phyloP scores from a whole-genome alignment of 2,113 vertebrate species.

The sheep (Ovis aries) region DNA sequence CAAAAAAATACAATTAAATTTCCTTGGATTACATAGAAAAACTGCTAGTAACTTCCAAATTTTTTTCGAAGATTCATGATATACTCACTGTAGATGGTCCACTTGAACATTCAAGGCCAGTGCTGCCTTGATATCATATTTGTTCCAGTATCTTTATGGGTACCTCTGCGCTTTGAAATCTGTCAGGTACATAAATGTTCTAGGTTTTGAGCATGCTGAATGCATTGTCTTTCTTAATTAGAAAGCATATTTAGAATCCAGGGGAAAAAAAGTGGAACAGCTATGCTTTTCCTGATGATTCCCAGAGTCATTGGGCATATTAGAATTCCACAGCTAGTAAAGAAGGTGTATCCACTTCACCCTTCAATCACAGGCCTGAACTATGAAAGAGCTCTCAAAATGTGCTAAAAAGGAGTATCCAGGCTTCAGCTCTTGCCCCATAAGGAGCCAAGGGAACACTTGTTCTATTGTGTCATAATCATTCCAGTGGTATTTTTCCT shows the following conservation, averaged over 20 bases:
- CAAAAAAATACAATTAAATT: neutral
- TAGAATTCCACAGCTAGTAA: neutral
- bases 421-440: neutral
- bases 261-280: neutral
- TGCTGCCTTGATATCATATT: neutral
- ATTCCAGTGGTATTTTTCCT: neutral
- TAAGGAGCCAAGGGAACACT: neutral
- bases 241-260: neutral
- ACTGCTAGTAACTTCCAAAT: neutral
- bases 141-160: neutral
- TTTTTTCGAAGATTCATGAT: neutral
- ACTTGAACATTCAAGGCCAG: neutral
- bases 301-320: neutral
- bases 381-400: neutral
- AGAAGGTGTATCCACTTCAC: neutral
- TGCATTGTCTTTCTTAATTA: neutral
- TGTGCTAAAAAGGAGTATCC: neutral
- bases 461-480: neutral
- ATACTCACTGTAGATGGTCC: neutral
- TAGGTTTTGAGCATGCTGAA: neutral
- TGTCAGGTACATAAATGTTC: neutral
- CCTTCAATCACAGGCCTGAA: no score
- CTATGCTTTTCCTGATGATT: neutral
- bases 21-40: neutral
- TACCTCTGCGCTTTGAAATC: neutral